Percentiles rank a stretch among this genome's conserved stretches.
Evolutionary conservation across 2,797 vertebrate genomes (phyloP).

Genomic region (Myotis vivesi): DNA sequence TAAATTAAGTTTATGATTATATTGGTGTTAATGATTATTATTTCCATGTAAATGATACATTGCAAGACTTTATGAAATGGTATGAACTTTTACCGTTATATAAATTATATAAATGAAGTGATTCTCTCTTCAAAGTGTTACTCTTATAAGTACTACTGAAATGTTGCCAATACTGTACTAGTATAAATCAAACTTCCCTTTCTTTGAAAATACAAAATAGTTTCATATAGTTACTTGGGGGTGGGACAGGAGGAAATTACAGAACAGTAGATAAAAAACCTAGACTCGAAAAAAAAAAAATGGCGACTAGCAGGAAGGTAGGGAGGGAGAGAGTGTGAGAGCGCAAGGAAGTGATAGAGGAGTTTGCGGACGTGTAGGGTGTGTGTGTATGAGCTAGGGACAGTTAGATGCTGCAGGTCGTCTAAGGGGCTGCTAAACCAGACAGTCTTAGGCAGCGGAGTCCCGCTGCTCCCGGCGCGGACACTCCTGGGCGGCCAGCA

Average conservation of each 20-base stretch:
- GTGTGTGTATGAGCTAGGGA: too few species aligned
- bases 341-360: too few species aligned
- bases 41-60: not conserved
- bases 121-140: not conserved
- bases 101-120: not conserved
- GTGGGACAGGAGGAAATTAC: not conserved
- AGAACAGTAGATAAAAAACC: not conserved
- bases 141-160: not conserved
- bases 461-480: too few species aligned
- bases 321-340: too few species aligned
- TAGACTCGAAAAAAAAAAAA: too few species aligned
- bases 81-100: not conserved
- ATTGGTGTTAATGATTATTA: not conserved
- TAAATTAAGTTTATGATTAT: constrained; percentile 7
- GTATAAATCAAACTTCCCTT: not conserved
- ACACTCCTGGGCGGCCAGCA: too few species aligned
- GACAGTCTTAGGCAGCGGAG: too few species aligned
- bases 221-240: not conserved
- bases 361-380: too few species aligned
- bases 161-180: not conserved
- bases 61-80: not conserved
- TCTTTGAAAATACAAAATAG: not conserved
- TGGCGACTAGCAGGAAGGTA: too few species aligned
- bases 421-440: too few species aligned
- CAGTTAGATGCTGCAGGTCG: too few species aligned